A percentile compares a stretch with the other conserved stretches of the same genome.
Evolutionary conservation across 2,888 invertebrate species (phyloP).

Genomic region (Celastrina argiolus): DNA sequence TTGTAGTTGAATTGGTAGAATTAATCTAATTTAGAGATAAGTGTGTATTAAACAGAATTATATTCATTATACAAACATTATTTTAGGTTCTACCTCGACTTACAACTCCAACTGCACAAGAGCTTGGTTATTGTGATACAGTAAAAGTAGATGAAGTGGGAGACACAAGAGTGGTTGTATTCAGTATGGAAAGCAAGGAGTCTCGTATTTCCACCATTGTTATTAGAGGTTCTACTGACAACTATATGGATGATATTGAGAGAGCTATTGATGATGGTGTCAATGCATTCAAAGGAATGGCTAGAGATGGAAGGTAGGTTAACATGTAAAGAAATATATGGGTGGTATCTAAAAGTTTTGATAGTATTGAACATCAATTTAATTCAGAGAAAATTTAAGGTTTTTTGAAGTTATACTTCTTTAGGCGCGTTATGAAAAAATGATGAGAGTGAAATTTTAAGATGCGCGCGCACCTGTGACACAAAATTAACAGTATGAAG

Average conservation of each 20-base stretch:
- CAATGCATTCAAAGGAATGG: conserved; percentile 96
- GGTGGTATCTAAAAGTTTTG: background rate
- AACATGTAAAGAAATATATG: background rate
- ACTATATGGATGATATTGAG: conserved; percentile 99
- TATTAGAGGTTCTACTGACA: conserved; percentile 96
- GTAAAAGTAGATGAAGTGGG: conserved; percentile 96
- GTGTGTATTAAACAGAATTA: too few species aligned
- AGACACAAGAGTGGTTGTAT: conserved; percentile 95
- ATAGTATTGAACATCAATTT: too few species aligned
- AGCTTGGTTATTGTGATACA: conserved; percentile 93
- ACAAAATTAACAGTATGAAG: too few species aligned
- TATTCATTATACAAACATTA: too few species aligned
- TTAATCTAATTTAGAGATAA: too few species aligned
- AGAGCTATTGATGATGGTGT: conserved; percentile 99
- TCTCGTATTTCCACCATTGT: conserved; percentile 95
- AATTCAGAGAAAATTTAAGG: too few species aligned
- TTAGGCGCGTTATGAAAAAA: too few species aligned
- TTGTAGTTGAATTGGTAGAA: too few species aligned
- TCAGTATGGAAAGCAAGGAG: conserved; percentile 89
- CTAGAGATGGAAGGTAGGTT: conserved; percentile 81
- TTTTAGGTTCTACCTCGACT: conserved; percentile 79
- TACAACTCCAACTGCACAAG: conserved; percentile 90
- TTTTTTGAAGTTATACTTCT: too few species aligned
- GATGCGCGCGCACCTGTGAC: too few species aligned
- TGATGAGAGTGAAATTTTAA: too few species aligned